Percentiles rank a stretch among this genome's conserved stretches.
These are phyloP conservation scores for Puntigrus tetrazona DNA, from an alignment of 2,113 vertebrate species.

Conservation along the genomic window DNA sequence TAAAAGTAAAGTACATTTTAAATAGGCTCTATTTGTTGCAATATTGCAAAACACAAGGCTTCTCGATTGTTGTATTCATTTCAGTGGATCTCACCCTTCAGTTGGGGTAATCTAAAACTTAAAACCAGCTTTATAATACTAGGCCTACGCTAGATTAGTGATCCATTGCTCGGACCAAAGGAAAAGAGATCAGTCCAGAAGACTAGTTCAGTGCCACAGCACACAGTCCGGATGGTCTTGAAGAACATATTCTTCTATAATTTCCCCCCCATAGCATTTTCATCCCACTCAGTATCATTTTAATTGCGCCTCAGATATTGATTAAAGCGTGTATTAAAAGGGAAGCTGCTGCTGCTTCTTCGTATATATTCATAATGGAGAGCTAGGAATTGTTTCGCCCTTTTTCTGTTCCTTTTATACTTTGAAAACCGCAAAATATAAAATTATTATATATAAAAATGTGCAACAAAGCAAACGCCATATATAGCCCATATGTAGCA, in stretches of 20 bases:
- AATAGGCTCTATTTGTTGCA: no score
- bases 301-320: conserved; percentile 77
- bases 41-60: background rate
- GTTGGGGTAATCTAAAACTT: background rate
- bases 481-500: conserved; percentile 45
- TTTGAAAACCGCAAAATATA: no score
- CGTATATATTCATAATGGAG: conserved; percentile 81
- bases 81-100: background rate
- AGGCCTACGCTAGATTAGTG: background rate
- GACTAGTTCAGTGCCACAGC: background rate
- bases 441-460: conserved; percentile 74
- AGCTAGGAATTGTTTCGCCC: background rate
- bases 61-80: background rate
- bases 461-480: conserved; percentile 58
- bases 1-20: no score
- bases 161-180: background rate
- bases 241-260: background rate
- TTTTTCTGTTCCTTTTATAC: background rate
- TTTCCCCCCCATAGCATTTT: conserved; percentile 42
- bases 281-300: conserved; percentile 73
- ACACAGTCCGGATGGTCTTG: background rate
- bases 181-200: background rate
- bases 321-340: conserved; percentile 79
- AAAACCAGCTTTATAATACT: background rate
- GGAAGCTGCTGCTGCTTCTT: conserved; percentile 69